Evolutionary conservation across 2,888 invertebrate genomes (phyloP), one percentile per base, ranked within the genome.

Genomic region (Ectemnius cavifrons): DNA sequence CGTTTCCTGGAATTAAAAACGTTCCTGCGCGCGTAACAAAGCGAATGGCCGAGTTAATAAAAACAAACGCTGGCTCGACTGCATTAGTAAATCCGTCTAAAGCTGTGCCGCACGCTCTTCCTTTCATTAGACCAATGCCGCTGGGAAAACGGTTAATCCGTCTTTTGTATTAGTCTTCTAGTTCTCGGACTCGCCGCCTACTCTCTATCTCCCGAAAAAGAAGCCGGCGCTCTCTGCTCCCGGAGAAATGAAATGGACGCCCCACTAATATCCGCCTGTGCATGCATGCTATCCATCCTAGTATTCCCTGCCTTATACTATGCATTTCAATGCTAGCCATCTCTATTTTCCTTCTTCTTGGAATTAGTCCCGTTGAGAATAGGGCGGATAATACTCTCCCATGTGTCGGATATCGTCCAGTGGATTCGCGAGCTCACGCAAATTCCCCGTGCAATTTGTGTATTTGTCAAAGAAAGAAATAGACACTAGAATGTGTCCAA

Each of bases 11-110:
- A 78, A 63, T 71, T 65, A 71, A 71, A 68, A 70, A 73, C 76
- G 37, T 28, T 64, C 16, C 47, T 27, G 61, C 0, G 52, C 61
- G 23, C 18, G 52, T 58, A 68, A 65, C 75, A 75, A 68, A 78
- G 58, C 61, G 64, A 68, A 82, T 82, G 75, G 37, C 0, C 5
- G 74, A 69, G 73, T 81, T 77, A 73, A 78, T 73, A 71, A 79
- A 81, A 81, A 81, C 79, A 75, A 81, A 77, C 75, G 79, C 8
- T 66, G 61, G 68, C 69, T 46, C 67, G 57, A 72, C 62, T 80
- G 82, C 68, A 79, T 82, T 76, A 78, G 76, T 71, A 78, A 79
- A 82, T 81, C 81, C 78, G 56, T 72, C 57, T 62, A 72, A 82
- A 79, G 78, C 81, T 76, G 65, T 52, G 71, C 58, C 66, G 71